Conservation (phyloP, 1,140 invertebrate genomes). For the Eupristina koningsbergeri region DNA sequence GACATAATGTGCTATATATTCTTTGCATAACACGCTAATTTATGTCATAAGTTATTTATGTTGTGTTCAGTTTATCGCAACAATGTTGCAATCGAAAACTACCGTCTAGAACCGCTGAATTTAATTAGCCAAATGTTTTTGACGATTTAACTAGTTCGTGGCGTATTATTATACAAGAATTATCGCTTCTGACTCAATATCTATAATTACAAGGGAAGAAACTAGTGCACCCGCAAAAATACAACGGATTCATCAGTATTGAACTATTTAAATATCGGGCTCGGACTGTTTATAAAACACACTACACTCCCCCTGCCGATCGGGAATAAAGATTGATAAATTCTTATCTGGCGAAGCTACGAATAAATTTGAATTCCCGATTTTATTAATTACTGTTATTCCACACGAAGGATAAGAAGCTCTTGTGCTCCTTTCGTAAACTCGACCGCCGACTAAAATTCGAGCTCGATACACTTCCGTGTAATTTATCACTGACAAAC, state of each 20-base stretch:
- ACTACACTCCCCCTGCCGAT: neutral
- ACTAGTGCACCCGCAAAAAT: neutral
- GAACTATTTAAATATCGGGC: neutral
- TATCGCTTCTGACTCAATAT: neutral
- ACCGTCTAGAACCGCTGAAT: neutral
- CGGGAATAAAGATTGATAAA: neutral
- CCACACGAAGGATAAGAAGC: neutral
- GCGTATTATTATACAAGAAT: neutral
- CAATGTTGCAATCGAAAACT: neutral
- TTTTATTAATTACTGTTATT: neutral
- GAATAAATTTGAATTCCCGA: neutral
- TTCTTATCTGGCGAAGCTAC: neutral
- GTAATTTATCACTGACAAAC: neutral
- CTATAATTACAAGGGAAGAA: neutral
- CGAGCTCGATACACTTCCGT: neutral
- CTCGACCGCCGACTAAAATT: neutral
- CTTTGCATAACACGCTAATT: neutral
- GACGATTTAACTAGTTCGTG: neutral
- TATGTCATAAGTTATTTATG: neutral
- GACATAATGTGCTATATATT: neutral
- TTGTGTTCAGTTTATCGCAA: neutral
- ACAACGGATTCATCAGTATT: neutral
- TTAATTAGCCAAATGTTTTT: neutral
- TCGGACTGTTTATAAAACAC: neutral
- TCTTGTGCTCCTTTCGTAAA: neutral